Evolutionary conservation across 35 echinoderm and acorn worm genomes (phyloP), one percentile per base, ranked within the genome.

Genomic region (Strongylocentrotus purpuratus): DNA sequence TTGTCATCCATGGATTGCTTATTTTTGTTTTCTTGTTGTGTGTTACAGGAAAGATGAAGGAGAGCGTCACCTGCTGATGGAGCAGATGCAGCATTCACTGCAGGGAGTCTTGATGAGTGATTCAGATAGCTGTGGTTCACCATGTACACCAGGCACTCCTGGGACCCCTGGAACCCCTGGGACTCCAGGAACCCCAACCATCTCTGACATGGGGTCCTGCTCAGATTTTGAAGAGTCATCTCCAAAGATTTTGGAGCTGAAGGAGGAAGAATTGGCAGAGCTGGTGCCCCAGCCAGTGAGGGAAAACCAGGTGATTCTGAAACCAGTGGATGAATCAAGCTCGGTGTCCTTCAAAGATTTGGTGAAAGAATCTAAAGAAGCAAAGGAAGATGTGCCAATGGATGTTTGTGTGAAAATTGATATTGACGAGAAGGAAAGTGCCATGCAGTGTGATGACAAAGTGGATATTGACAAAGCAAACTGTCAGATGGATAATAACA

Each of bases 11-110:
- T 78, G 4, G 20, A 7, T 7, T 78, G 5, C 65, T 28, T 7
- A n/a, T 78, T n/a, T 78, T 78, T 4, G 22, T 78, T 28, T 78
- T n/a, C n/a, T 28, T 78, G 20, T 78, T 22, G 65, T 22, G 65
- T 78, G 3, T 96, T 95, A 47, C 95, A 99, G 98, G 97, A 97
- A 99, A 88, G 98, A 99, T n/a, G 98, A 97, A 89, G 98, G 98
- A 3, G 97, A 99, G 20, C 59, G 96, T 48, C 95, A 95, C 86
- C 65, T 99, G 11, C 96, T 99, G 50, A 61, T 99, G 92, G 97
- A 99, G 86, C 95, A 96, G 55, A 96, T 99, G 96, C 96, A 97
- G 92, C 95, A 95, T 25, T 85, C 46, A 14, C 11, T 52, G 4
- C 59, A 96, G 22, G 88, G 48, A 46, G 88, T 94, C 14, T 93